Evolutionary conservation across 1,140 invertebrate genomes (phyloP), one percentile per base, ranked within the genome.

Genomic region (Cheumatopsyche charites): DNA sequence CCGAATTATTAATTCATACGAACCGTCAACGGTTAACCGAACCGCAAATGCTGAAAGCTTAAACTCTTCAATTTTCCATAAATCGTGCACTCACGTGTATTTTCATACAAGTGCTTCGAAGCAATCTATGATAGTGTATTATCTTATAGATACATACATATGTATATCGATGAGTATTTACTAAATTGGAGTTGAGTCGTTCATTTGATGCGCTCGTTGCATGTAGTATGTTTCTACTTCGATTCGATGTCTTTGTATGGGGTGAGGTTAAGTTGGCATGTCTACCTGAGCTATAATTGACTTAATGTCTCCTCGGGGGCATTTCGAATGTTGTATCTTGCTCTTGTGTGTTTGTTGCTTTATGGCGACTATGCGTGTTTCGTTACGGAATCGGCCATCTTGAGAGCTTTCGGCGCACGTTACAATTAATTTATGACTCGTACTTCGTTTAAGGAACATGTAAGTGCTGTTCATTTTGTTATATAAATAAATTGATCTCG

Each of bases 251-350:
- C 29, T 52, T 52, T 17, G 47, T n/a, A 52, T 52, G 47, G 47
- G 13, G 29, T 47, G 29, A 36, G 21, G 72, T 36, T 36, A 9
- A 9, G 29, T 36, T 9, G 61, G 67, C 47, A 73, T 41, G 67
- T 62, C 69, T 69, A 68, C 70, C 70, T 61, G 43, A 45, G 70
- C 65, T 74, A 68, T 74, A 74, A 74, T 74, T 74, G 73, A 67
- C 73, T 74, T 74, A 74, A 74, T 74, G 73, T 66, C 58, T 74
- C 73, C 73, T 69, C 36, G 13, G 70, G 73, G 73, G 61, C 70
- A 58, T 19, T 58, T 58, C 55, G 7, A 58, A 26, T 23, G 12
- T 58, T 52, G 47, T 74, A 65, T 71, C 66, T 58, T 17, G 62
- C 15, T 19, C 13, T 23, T 21, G 23, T 15, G 69, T 74, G 3